These are phyloP conservation scores for Spodoptera frugiperda DNA, from an alignment of 1,140 invertebrate species.

Conservation along the genomic window DNA sequence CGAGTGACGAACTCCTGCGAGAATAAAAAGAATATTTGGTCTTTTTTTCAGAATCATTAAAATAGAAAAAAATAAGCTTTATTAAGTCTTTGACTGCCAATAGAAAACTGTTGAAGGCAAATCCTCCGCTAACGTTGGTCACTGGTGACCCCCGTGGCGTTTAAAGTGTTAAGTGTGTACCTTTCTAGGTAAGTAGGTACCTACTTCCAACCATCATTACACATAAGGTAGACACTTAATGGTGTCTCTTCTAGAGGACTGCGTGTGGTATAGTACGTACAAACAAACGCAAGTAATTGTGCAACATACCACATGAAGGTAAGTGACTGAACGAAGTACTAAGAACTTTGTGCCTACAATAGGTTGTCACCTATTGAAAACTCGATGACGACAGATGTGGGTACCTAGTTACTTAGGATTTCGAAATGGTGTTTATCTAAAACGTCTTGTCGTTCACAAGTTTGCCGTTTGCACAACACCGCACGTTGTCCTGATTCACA, in stretches of 20 bases:
- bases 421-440: conserved; percentile 66
- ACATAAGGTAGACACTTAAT: too few relatives aligned
- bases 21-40: conserved; percentile 22
- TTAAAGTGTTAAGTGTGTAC: too few relatives aligned
- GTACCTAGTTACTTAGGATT: conserved; percentile 55
- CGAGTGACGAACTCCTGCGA: conserved; percentile 92
- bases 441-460: conserved; percentile 58
- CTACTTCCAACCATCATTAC: neutral
- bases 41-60: too few relatives aligned
- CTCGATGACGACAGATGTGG: conserved; percentile 59
- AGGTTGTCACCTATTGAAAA: conserved; percentile 57
- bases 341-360: conserved; percentile 52
- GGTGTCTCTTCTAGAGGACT: neutral
- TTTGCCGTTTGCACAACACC: conserved; percentile 59
- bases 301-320: neutral
- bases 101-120: too few relatives aligned
- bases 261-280: neutral
- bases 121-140: too few relatives aligned
- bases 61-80: too few relatives aligned
- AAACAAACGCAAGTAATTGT: neutral
- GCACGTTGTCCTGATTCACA: conserved; percentile 59
- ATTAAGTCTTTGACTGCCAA: too few relatives aligned
- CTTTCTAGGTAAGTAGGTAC: neutral
- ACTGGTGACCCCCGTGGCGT: too few relatives aligned
- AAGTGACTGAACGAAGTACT: conserved; percentile 51